Conservation (phyloP, 2,113 vertebrate species). For the Lipophrys pholis region DNA sequence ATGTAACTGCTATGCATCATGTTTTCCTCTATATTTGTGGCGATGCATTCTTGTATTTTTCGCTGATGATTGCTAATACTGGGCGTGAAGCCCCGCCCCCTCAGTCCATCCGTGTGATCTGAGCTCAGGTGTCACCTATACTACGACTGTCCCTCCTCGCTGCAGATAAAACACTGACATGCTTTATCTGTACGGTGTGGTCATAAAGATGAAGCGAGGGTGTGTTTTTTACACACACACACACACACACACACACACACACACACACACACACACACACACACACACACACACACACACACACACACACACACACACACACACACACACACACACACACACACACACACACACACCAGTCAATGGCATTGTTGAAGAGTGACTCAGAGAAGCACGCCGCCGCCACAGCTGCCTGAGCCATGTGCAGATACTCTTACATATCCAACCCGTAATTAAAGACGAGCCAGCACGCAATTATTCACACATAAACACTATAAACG, state of each 20-base stretch:
- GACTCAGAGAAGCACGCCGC: constrained; percentile 7
- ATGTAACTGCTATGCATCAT: no score
- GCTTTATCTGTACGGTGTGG: background rate
- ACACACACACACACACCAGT: background rate
- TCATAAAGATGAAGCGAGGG: background rate
- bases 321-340: background rate
- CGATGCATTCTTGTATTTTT: no score
- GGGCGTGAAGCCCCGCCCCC: no score
- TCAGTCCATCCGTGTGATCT: no score
- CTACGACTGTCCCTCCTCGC: background rate
- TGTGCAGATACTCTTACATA: constrained; percentile 1
- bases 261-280: background rate
- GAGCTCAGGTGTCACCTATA: no score
- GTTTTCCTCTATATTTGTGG: no score
- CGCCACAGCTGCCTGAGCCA: background rate
- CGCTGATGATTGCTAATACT: no score
- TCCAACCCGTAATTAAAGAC: constrained; percentile 26
- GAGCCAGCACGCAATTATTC: constrained; percentile 18
- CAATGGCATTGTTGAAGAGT: background rate
- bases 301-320: background rate
- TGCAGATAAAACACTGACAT: background rate
- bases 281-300: background rate
- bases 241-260: background rate
- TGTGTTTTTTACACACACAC: constrained; percentile 3
- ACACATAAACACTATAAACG: background rate